Base-by-base conservation (phyloP, 2,113 vertebrate genomes). In the Phrynosoma platyrhinos region DNA sequence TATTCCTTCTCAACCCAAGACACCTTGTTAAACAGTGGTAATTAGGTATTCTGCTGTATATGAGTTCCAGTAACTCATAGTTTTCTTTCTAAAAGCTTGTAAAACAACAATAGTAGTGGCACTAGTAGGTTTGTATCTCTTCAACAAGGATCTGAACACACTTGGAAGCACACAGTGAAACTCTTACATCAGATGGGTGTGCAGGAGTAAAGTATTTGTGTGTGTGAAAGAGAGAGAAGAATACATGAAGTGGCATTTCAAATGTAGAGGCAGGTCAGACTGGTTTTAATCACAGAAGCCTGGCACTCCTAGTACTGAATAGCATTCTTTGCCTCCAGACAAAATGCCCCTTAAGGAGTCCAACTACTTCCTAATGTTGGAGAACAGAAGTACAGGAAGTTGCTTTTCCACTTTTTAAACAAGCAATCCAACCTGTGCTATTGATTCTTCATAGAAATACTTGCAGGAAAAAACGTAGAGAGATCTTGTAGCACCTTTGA, bases 221-320 rank as follows among this genome's bases (percentile, higher is more conserved):
- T 78, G 32, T 32, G 21, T 21, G 66, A n/a, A 14, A 42, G 53
- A 10, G 52, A 80, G n/a, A 42, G n/a, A 69, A 69, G 20, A 32
- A 47, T 36, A 79, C 10, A 79, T 47, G 23, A 81, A 87, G 68
- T 81, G 62, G 76, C 75, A 84, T 40, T 58, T 36, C 20, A 86
- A 23, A 52, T 53, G 62, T 32, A 16, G 20, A 86, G 76, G 64
- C 86, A 82, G 36, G 32, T 81, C 36, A 47, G 79, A 81, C 68
- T 74, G 47, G 69, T 52, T 87, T 75, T 75, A 82, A 75, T 66
- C 71, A n/a, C 23, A 42, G 66, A 64, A 64, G n/a, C 69, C 64
- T 79, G 68, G 40, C 25, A 36, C 79, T 87, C 79, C 69, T 47
- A 75, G 32, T 9, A 25, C 10, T 71, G 47, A n/a, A 71, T 32